Evolutionary conservation across 2,888 invertebrate species (phyloP).

Genomic region (Tetragonula carbonaria): DNA sequence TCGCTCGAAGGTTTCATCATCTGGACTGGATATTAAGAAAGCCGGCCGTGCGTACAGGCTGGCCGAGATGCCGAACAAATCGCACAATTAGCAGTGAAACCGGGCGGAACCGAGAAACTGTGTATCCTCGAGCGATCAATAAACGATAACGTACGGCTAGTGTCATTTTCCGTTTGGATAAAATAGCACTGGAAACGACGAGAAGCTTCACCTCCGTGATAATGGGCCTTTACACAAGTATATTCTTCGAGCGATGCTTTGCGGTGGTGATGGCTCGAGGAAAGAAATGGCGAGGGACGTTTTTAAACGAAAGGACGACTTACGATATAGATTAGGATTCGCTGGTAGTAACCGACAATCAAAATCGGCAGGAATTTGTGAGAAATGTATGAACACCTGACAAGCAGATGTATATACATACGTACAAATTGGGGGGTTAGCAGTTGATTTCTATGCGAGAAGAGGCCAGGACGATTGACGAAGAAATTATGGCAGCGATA

Average conservation of each 20-base stretch:
- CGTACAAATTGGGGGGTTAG: not conserved
- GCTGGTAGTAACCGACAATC: not conserved
- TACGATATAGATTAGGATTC: not conserved
- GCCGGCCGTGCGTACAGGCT: not conserved
- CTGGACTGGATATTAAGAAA: constrained; percentile 26
- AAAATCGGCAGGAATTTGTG: not conserved
- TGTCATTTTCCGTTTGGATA: not conserved
- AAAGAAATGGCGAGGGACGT: no score
- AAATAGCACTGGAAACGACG: constrained; percentile 13
- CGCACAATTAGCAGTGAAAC: constrained; percentile 59
- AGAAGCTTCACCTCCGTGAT: constrained; percentile 3
- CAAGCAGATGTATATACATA: not conserved
- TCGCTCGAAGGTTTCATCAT: constrained; percentile 34
- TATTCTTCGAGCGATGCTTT: no score
- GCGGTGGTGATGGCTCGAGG: no score
- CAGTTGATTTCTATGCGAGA: no score
- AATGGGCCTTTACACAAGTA: not conserved
- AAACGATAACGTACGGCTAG: not conserved
- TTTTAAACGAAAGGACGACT: not conserved
- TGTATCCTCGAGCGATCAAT: constrained; percentile 5
- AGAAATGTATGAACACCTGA: not conserved
- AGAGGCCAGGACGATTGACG: not conserved
- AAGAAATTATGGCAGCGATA: not conserved
- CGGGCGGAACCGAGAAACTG: constrained; percentile 20
- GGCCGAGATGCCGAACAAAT: constrained; percentile 60